Evolutionary conservation across 1,140 invertebrate genomes (phyloP).

Genomic region (Drosophila arawakana): DNA sequence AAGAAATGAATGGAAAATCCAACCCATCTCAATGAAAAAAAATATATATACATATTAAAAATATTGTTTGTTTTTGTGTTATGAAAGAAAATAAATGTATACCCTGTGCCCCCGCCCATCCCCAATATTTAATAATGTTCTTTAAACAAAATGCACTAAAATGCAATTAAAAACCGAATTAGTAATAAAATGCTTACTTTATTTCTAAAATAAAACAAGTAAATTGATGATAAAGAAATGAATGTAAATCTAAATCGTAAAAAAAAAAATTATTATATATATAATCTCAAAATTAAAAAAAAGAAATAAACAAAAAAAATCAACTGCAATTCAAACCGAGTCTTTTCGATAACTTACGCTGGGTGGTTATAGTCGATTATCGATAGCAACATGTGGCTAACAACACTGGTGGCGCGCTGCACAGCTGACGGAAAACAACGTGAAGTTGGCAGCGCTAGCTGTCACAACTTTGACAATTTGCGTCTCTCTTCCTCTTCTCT

Average conservation of each 20-base stretch:
- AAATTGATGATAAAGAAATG: constrained; percentile 76
- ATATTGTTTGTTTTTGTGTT: constrained; percentile 80
- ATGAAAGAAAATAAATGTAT: constrained; percentile 67
- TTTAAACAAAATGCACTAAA: constrained; percentile 72
- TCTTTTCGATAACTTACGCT: constrained; percentile 5
- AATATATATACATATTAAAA: constrained; percentile 76
- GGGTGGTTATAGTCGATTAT: neutral
- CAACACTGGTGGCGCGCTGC: neutral
- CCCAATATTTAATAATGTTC: constrained; percentile 71
- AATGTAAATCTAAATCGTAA: constrained; percentile 75
- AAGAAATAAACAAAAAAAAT: constrained; percentile 55
- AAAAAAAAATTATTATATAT: constrained; percentile 73
- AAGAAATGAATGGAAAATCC: constrained; percentile 12
- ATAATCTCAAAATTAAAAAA: constrained; percentile 79
- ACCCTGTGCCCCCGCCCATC: constrained; percentile 30
- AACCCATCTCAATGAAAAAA: constrained; percentile 43
- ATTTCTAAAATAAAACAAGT: constrained; percentile 83
- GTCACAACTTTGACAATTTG: constrained; percentile 59
- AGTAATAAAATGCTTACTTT: constrained; percentile 83
- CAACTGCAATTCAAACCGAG: constrained; percentile 38
- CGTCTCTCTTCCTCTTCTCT: constrained; percentile 73
- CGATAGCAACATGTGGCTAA: neutral
- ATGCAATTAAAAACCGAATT: constrained; percentile 72
- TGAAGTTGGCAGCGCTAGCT: constrained; percentile 58
- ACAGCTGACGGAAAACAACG: constrained; percentile 41